Conservation (phyloP, 2,888 invertebrate genomes). For the Magallana nippona region DNA sequence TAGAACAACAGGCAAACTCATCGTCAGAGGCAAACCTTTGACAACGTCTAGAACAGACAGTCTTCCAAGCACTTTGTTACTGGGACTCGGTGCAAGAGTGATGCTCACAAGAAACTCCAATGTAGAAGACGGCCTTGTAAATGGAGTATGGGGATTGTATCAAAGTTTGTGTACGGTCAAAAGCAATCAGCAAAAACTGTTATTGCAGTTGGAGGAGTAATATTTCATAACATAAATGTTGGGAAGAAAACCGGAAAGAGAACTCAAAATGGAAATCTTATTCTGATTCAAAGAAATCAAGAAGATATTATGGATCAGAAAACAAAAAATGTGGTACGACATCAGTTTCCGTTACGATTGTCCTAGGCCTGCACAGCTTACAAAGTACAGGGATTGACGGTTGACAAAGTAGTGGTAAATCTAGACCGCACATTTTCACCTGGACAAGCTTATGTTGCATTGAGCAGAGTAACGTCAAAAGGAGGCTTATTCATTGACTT, state of each 20-base stretch:
- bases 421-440: background rate
- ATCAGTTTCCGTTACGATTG: constrained; percentile 42
- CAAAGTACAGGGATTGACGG: constrained; percentile 44
- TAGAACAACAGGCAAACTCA: too few relatives aligned
- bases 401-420: constrained; percentile 37
- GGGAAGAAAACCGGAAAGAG: background rate
- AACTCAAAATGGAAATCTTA: background rate
- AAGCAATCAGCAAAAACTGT: background rate
- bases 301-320: constrained; percentile 11
- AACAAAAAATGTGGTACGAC: background rate
- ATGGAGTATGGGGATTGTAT: too few relatives aligned
- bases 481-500: too few relatives aligned
- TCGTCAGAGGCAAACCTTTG: too few relatives aligned
- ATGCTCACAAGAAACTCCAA: too few relatives aligned
- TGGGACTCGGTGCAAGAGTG: too few relatives aligned
- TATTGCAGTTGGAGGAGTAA: background rate
- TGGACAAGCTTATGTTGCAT: too few relatives aligned
- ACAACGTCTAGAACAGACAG: too few relatives aligned
- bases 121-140: too few relatives aligned
- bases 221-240: background rate
- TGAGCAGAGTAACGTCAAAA: too few relatives aligned
- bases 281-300: background rate
- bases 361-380: constrained; percentile 44
- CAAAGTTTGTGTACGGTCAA: too few relatives aligned
- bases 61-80: too few relatives aligned